phyloP scores from a whole-genome alignment of 2,888 invertebrate species.

The Altica lythri region DNA sequence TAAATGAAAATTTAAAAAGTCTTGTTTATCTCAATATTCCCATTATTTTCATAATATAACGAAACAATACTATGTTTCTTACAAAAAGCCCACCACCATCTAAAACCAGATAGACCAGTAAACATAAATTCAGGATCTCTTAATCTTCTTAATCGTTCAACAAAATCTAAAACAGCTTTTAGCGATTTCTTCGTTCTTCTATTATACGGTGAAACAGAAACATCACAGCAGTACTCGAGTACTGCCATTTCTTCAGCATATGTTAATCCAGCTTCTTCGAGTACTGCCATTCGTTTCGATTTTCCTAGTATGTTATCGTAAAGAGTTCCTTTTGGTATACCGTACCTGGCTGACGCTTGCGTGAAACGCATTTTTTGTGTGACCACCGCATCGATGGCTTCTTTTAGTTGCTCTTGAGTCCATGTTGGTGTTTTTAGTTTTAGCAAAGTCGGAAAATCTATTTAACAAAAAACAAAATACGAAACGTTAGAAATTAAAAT shows the following conservation, averaged over 20 bases:
- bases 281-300: constrained; percentile 74
- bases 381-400: constrained; percentile 76
- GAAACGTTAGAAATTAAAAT: constrained; percentile 32
- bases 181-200: constrained; percentile 73
- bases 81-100: constrained; percentile 85
- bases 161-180: constrained; percentile 65
- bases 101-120: constrained; percentile 71
- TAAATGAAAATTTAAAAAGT: neutral
- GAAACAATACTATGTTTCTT: constrained; percentile 78
- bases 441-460: constrained; percentile 67
- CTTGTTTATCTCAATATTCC: constrained; percentile 20
- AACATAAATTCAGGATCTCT: constrained; percentile 70
- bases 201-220: constrained; percentile 71
- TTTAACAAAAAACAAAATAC: constrained; percentile 45
- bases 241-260: constrained; percentile 67
- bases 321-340: constrained; percentile 77
- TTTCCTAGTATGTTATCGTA: constrained; percentile 80
- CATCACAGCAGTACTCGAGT: constrained; percentile 75
- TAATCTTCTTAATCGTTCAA: constrained; percentile 65
- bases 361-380: constrained; percentile 79
- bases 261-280: constrained; percentile 70
- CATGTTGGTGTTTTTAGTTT: constrained; percentile 77
- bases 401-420: constrained; percentile 74
- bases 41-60: constrained; percentile 60
- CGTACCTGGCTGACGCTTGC: constrained; percentile 71